phyloP scores from a whole-genome alignment of 2,888 invertebrate genomes.

The Scrobipalpa costella region DNA sequence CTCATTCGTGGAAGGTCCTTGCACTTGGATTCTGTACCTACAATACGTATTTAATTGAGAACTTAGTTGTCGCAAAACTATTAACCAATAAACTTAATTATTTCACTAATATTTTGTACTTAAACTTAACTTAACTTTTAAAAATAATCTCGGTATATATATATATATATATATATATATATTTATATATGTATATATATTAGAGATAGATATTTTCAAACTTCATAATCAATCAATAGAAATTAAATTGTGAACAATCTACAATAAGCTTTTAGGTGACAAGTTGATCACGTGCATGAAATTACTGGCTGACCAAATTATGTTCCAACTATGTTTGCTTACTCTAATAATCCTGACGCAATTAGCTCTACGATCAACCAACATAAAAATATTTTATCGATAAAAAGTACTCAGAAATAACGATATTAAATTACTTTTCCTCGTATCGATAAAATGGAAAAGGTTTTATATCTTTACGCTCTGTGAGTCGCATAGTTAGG shows the following conservation, averaged over 20 bases:
- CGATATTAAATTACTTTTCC: background rate
- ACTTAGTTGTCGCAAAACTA: too few relatives aligned
- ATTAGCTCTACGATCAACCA: background rate
- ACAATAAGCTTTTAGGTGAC: too few relatives aligned
- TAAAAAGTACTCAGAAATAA: background rate
- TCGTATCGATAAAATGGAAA: conserved; percentile 7
- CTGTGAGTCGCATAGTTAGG: background rate
- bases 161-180: too few relatives aligned
- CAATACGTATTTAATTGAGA: too few relatives aligned
- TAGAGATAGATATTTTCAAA: too few relatives aligned
- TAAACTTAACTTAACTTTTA: too few relatives aligned
- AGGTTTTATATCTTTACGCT: conserved; percentile 8
- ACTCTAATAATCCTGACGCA: background rate
- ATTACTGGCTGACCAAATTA: background rate
- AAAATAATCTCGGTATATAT: too few relatives aligned
- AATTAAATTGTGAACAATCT: too few relatives aligned
- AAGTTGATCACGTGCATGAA: background rate
- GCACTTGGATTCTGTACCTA: background rate
- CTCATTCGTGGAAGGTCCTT: background rate
- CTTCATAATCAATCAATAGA: too few relatives aligned
- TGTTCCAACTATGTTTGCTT: background rate
- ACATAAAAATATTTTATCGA: background rate
- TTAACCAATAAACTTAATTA: too few relatives aligned
- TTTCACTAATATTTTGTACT: too few relatives aligned
- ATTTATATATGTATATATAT: too few relatives aligned